Percentiles rank a stretch among this genome's conserved stretches.
Evolutionary conservation across 2,113 vertebrate genomes (phyloP).

Genomic region (Pavo muticus): DNA sequence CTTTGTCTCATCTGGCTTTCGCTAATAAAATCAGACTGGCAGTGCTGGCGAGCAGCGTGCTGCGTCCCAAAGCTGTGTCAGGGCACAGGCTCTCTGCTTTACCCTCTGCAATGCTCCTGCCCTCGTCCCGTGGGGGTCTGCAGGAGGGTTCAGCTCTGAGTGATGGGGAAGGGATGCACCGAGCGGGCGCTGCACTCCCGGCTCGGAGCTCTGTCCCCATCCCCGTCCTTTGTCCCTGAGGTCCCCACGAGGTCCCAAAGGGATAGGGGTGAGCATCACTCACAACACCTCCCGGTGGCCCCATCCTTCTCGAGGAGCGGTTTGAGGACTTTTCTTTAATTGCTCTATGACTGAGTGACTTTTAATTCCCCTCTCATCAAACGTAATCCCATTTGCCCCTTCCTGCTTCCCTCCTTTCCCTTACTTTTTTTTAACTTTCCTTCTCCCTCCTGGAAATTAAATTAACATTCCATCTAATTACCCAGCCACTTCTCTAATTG

Average conservation of each 20-base stretch:
- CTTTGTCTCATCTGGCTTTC: neutral
- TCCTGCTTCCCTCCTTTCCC: neutral
- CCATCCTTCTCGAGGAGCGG: neutral
- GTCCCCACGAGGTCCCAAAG: neutral
- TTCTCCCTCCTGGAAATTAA: slow-evolving; percentile 45
- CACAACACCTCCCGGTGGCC: neutral
- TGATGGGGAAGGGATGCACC: neutral
- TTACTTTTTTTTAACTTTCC: neutral
- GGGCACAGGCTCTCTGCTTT: neutral
- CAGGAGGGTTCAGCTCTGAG: accelerated
- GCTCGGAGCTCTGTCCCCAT: neutral
- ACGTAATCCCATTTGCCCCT: slow-evolving; percentile 51
- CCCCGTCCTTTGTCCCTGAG: neutral
- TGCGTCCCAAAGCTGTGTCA: neutral
- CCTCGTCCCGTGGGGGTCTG: accelerated
- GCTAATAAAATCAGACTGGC: neutral
- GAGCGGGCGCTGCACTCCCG: neutral
- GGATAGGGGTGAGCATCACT: neutral
- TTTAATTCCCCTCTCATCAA: slow-evolving; percentile 52
- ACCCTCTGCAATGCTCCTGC: neutral
- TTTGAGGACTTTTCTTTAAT: slow-evolving; percentile 33
- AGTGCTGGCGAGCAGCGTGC: neutral
- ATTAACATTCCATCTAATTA: slow-evolving; percentile 72
- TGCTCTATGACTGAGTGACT: slow-evolving; percentile 44
- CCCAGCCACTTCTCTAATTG: slow-evolving; percentile 66